Conservation (phyloP, 1,140 invertebrate species). For the Bathynomus jamesi region DNA sequence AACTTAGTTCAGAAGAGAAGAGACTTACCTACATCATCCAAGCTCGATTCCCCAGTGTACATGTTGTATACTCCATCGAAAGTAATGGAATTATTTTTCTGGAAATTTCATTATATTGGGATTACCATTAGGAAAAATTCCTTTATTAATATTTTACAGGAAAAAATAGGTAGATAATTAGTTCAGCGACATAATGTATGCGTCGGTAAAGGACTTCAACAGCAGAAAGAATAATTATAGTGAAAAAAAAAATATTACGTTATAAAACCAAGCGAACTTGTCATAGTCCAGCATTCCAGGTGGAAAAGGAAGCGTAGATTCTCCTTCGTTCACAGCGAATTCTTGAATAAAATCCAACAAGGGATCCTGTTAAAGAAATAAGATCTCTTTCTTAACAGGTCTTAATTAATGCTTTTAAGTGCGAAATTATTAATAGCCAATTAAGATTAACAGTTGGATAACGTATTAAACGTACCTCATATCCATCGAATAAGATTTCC, state of each 20-base stretch:
- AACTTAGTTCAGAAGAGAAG: too few species aligned
- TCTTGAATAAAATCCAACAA: not conserved
- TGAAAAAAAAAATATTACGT: too few species aligned
- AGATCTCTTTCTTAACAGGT: not conserved
- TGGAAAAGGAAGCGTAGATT: too few species aligned
- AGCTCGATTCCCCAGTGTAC: slow-evolving; percentile 55
- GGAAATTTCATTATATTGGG: too few species aligned
- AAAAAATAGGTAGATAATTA: too few species aligned
- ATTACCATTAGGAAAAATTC: too few species aligned
- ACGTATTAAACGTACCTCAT: not conserved
- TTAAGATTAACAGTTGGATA: not conserved
- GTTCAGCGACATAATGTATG: too few species aligned
- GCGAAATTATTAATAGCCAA: not conserved
- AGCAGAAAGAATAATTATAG: too few species aligned
- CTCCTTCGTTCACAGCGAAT: too few species aligned
- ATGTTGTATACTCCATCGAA: slow-evolving; percentile 69
- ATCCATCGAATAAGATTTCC: slow-evolving; percentile 9
- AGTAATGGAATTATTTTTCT: slow-evolving; percentile 59
- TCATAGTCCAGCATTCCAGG: slow-evolving; percentile 6
- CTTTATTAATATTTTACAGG: too few species aligned
- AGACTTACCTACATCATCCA: slow-evolving; percentile 48
- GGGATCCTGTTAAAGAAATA: too few species aligned
- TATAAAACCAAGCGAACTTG: slow-evolving; percentile 14
- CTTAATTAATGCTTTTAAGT: not conserved
- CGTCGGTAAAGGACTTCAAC: too few species aligned